Base-by-base conservation (phyloP, 35 echinoderm and acorn worm species). In the Hemicentrotus pulcherrimus region DNA sequence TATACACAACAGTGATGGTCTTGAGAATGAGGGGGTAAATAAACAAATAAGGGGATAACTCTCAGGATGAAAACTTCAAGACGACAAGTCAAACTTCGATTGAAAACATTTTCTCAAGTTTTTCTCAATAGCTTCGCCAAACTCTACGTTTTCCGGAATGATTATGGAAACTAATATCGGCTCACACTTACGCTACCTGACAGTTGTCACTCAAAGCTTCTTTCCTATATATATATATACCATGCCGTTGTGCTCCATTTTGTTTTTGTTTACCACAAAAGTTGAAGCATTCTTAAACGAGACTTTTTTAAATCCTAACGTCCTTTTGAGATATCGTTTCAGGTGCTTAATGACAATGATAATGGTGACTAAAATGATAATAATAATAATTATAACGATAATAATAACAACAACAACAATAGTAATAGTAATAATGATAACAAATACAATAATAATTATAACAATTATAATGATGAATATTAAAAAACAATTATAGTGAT, bases 61-160 rank as follows among this genome's bases (percentile, higher is more conserved):
- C 1, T 78, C 19, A 78, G 28, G 10, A 55, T 15, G 4, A 78
- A 28, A 78, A 78, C 19, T 22, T 78, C 65, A 78, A 78, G 65
- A 78, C 19, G 22, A 78, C 65, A 78, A 78, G 65, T 78, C 65
- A 78, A 78, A n/a, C 65, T 78, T 28, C 19, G n/a, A 28, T n/a
- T 78, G 65, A 78, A 78, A 78, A 78, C 65, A 78, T 78, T 78
- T 78, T 78, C 65, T 78, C 65, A 78, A 78, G 22, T 78, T 71
- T 78, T 28, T 7, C 65, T 28, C 65, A 78, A n/a, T 78, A 78
- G 65, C 28, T 78, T n/a, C 65, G 65, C 19, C 65, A 78, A 78
- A 78, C 65, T 22, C 3, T 22, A 18, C 24, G n/a, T 18, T 78
- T 78, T 78, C 65, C 65, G 65, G 65, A 55, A 78, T 78, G 19